Evolutionary conservation across 1,140 invertebrate genomes (phyloP).

Genomic region (Drosophila quadrilineata): DNA sequence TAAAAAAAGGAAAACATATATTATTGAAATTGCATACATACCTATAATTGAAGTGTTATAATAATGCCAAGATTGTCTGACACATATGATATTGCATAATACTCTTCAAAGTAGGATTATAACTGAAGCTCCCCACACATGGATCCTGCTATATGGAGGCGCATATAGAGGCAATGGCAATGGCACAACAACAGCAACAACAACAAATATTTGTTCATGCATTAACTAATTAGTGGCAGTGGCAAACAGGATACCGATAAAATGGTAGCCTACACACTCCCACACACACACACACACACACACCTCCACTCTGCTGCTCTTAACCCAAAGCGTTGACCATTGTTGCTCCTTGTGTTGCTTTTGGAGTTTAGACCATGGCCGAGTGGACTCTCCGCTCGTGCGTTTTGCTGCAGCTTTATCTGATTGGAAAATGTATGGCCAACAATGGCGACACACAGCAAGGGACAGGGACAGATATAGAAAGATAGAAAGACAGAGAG

Average conservation of each 20-base stretch:
- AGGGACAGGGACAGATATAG: constrained; percentile 1
- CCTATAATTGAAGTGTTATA: too few species aligned
- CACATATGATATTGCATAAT: too few species aligned
- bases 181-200: constrained; percentile 4
- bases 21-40: too few species aligned
- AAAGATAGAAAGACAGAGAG: not conserved
- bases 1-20: too few species aligned
- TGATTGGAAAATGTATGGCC: constrained; percentile 67
- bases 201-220: constrained; percentile 61
- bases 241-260: constrained; percentile 30
- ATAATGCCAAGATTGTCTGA: too few species aligned
- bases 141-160: not conserved
- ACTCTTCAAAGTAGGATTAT: too few species aligned
- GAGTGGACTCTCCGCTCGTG: constrained; percentile 61
- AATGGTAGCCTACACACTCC: constrained; percentile 22
- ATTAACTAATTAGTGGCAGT: constrained; percentile 60
- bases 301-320: not conserved
- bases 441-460: constrained; percentile 66
- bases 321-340: not conserved
- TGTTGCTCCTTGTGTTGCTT: constrained; percentile 30
- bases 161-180: not conserved
- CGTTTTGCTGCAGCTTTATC: constrained; percentile 63
- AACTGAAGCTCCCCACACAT: too few species aligned
- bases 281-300: not conserved
- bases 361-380: not conserved